Percentiles rank a stretch among this genome's conserved stretches.
Conservation (phyloP, 2,888 invertebrate species). For the Nymphalis urticae region DNA sequence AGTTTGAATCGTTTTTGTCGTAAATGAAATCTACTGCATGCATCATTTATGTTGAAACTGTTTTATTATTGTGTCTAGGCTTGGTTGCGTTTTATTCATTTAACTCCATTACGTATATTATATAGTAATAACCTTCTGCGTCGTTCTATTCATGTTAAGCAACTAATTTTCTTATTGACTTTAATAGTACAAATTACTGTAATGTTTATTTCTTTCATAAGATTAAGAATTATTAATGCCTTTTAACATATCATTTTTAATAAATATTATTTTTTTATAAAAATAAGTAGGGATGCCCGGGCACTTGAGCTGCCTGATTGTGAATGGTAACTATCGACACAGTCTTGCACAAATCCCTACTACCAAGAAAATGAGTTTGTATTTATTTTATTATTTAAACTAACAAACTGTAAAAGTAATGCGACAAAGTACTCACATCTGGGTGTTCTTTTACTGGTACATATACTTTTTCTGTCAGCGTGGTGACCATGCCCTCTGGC, state of each 20-base stretch:
- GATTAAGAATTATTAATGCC: neutral
- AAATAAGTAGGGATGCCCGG: too few species aligned
- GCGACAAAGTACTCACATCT: conserved; percentile 90
- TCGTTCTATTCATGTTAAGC: neutral
- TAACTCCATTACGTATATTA: conserved; percentile 21
- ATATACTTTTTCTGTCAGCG: conserved; percentile 99
- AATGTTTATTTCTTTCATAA: neutral
- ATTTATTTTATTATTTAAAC: neutral
- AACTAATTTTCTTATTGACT: conserved; percentile 1
- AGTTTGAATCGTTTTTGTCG: conserved; percentile 34
- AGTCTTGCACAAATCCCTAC: neutral
- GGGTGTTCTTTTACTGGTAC: conserved; percentile 99
- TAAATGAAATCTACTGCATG: conserved; percentile 25
- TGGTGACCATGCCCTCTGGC: conserved; percentile 93
- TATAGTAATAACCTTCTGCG: conserved; percentile 23
- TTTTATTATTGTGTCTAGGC: conserved; percentile 26
- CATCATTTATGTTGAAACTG: conserved; percentile 22
- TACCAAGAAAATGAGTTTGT: neutral
- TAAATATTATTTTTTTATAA: neutral
- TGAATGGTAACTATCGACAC: too few species aligned
- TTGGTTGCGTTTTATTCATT: conserved; percentile 30
- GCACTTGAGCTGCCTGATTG: too few species aligned
- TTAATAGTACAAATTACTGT: conserved; percentile 6
- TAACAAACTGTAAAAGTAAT: conserved; percentile 1
- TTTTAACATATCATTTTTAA: neutral